Evolutionary conservation across 1,140 invertebrate species (phyloP).

Genomic region (Atopsyche davidsoni): DNA sequence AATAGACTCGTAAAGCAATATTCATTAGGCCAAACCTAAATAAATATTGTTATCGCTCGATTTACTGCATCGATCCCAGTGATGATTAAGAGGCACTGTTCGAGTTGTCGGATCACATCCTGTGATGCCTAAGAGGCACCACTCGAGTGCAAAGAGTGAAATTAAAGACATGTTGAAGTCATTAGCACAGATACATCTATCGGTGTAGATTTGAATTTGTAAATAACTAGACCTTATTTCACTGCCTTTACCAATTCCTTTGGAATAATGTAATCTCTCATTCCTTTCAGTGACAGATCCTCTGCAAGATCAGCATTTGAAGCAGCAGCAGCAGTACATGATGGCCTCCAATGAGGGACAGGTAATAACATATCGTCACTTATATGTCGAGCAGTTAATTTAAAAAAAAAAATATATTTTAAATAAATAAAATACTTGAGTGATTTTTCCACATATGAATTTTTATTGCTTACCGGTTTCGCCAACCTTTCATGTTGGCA

Average conservation of each 20-base stretch:
- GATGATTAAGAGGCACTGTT: too few relatives aligned
- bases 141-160: too few relatives aligned
- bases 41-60: too few relatives aligned
- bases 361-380: background rate
- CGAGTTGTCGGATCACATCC: too few relatives aligned
- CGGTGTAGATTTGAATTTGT: background rate
- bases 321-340: constrained; percentile 2
- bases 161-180: too few relatives aligned
- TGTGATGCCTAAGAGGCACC: too few relatives aligned
- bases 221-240: background rate
- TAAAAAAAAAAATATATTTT: background rate
- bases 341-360: background rate
- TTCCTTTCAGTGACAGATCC: background rate
- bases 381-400: background rate
- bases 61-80: too few relatives aligned
- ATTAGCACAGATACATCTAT: background rate
- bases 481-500: too few relatives aligned
- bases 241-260: background rate
- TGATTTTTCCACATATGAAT: background rate
- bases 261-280: background rate
- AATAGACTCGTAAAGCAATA: too few relatives aligned
- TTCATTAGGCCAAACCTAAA: too few relatives aligned
- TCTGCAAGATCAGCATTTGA: background rate
- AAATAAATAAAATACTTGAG: background rate
- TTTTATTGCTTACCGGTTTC: background rate